These are phyloP conservation scores for Tyto alba DNA, from an alignment of 2,113 vertebrate genomes.

Conservation along the genomic window DNA sequence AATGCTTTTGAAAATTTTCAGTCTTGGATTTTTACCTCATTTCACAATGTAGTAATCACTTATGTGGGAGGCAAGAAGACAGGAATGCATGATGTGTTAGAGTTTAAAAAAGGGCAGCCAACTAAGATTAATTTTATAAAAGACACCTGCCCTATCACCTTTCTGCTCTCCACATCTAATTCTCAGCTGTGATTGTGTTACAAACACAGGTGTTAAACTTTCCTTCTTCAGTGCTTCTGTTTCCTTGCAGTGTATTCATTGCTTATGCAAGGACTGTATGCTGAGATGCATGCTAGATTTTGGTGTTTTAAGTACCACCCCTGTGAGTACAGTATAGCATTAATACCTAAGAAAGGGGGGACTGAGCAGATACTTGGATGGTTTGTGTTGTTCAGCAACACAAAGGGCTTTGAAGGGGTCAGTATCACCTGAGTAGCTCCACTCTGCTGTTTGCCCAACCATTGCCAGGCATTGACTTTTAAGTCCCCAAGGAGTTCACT, in stretches of 20 bases:
- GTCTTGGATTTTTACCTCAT: slow-evolving; percentile 43
- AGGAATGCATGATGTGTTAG: not conserved
- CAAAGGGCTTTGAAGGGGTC: slow-evolving; percentile 58
- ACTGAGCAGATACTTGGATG: not conserved
- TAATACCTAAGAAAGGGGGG: not conserved
- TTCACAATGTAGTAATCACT: slow-evolving; percentile 26
- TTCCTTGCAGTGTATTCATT: not conserved
- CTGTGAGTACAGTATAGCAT: not conserved
- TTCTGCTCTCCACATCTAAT: not conserved
- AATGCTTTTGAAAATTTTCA: not conserved
- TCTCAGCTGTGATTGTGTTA: not conserved
- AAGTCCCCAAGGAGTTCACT: slow-evolving; percentile 75
- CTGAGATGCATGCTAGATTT: not conserved
- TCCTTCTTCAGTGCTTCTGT: not conserved
- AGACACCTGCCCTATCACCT: not conserved
- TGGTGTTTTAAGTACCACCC: not conserved
- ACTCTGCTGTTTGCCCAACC: slow-evolving; percentile 63
- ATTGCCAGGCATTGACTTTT: slow-evolving; percentile 73
- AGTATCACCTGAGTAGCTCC: slow-evolving; percentile 54
- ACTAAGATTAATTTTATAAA: not conserved
- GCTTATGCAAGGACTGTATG: not conserved
- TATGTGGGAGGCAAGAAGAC: slow-evolving; percentile 29
- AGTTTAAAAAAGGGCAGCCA: not conserved
- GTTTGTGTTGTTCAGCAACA: slow-evolving; percentile 27
- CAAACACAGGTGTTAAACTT: not conserved